Conservation (phyloP, 2,797 vertebrate species). For the Knipowitschia caucasica region DNA sequence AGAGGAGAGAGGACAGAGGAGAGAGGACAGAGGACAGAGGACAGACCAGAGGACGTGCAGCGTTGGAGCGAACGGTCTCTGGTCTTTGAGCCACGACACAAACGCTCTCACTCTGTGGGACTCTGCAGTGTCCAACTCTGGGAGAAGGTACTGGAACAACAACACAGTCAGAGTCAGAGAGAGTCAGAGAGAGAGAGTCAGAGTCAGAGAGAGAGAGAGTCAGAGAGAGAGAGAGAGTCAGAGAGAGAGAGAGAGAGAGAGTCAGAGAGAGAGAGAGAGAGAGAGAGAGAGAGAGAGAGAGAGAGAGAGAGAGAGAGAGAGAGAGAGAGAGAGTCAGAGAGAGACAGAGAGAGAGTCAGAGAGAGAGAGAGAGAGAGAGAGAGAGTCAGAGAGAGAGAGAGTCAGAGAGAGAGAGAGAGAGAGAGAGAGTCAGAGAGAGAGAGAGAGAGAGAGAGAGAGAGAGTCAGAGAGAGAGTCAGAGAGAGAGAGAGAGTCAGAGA, state of each 20-base stretch:
- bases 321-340: slow-evolving; percentile 7
- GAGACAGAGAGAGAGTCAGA: not conserved
- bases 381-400: not conserved
- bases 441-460: slow-evolving; percentile 1
- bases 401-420: slow-evolving; percentile 9
- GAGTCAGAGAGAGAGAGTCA: slow-evolving; percentile 10
- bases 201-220: slow-evolving; percentile 9
- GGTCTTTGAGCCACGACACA: slow-evolving; percentile 89
- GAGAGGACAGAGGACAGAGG: no score
- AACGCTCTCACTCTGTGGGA: slow-evolving; percentile 86
- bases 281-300: slow-evolving; percentile 8
- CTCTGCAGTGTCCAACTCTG: slow-evolving; percentile 91
- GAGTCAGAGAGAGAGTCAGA: not conserved
- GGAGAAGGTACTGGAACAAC: slow-evolving; percentile 81
- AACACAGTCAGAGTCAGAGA: not conserved
- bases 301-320: not conserved
- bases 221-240: not conserved
- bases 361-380: slow-evolving; percentile 7
- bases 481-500: not conserved
- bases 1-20: no score
- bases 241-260: slow-evolving; percentile 6
- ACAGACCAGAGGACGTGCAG: slow-evolving; percentile 90
- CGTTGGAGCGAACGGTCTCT: slow-evolving; percentile 88
- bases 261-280: not conserved
- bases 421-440: not conserved